Base-by-base conservation (phyloP, 35 echinoderm and acorn worm species). In the Strongylocentrotus purpuratus region DNA sequence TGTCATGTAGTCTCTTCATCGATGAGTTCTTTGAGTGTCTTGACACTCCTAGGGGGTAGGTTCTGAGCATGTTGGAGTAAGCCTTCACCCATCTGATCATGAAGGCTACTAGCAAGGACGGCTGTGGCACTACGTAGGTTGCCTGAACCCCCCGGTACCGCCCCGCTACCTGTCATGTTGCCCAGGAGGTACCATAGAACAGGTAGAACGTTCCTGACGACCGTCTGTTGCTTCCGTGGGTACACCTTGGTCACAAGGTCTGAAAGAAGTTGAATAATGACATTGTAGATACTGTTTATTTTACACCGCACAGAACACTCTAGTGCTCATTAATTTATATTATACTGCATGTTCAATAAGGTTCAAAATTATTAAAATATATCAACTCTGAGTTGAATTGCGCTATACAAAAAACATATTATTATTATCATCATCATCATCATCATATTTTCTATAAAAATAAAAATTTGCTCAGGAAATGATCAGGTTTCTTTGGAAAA, bases 161-260 rank as follows among this genome's bases (percentile, higher is more conserved):
- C 96, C 12, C 98, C 98, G 88, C 97, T 98, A 18, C 97, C 95
- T 10, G 98, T 97, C 96, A 97, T 97, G 94, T 97, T 99, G 46
- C 98, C 96, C 0, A 99, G 95, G 47, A 98, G 94, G 87, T 99
- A 94, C 95, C 96, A 98, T 1, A 99, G 95, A 33, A 99, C 97
- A 20, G 98, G 98, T 20, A 99, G 95, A 33, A 99, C 96, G 25
- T 98, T 95, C 50, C 98, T 96, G 61, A 95, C 95, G 48, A 99
- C 95, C 6, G 97, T 94, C 95, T 99, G 97, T 20, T 96, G 98
- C 58, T 99, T 98, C 52, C 96, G 95, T 5, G 94, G 96, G 47
- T 97, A 99, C 33, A 98, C 97, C 46, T 94, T 90, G 2, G 94
- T 88, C 15, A 95, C 94, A 46, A 99, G 86, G 94, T 95, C 98